These are phyloP conservation scores for Anaspis maculata DNA, from an alignment of 2,888 invertebrate genomes.

Conservation along the genomic window DNA sequence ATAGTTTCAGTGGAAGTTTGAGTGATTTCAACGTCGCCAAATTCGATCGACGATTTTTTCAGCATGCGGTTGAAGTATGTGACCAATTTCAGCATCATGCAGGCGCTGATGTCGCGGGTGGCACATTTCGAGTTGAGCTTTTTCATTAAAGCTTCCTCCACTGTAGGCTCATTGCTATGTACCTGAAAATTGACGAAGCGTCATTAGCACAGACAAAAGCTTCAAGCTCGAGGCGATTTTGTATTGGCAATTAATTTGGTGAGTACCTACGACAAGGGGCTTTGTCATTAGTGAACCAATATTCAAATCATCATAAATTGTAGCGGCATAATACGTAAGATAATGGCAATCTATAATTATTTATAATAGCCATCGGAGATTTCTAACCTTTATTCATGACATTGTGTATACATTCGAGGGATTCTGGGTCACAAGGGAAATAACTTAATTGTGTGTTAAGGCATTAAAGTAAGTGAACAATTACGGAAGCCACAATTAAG, in stretches of 20 bases:
- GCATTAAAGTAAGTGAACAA: no score
- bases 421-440: no score
- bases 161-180: constrained; percentile 36
- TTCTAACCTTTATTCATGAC: no score
- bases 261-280: neutral
- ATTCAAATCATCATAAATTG: no score
- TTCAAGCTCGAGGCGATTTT: no score
- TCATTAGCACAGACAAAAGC: no score
- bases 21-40: constrained; percentile 68
- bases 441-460: no score
- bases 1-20: constrained; percentile 48
- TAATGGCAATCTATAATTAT: no score
- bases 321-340: no score
- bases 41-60: constrained; percentile 69
- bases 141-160: constrained; percentile 64
- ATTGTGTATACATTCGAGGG: no score
- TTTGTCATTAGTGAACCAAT: neutral
- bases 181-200: constrained; percentile 34
- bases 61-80: constrained; percentile 75
- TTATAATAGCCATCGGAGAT: no score
- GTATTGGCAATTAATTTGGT: constrained; percentile 1
- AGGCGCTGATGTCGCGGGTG: constrained; percentile 69
- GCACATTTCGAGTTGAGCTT: constrained; percentile 72
- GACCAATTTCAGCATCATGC: constrained; percentile 74
- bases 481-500: no score